Evolutionary conservation across 2,888 invertebrate genomes (phyloP).

Genomic region (Aphelenchoides bicaudatus): DNA sequence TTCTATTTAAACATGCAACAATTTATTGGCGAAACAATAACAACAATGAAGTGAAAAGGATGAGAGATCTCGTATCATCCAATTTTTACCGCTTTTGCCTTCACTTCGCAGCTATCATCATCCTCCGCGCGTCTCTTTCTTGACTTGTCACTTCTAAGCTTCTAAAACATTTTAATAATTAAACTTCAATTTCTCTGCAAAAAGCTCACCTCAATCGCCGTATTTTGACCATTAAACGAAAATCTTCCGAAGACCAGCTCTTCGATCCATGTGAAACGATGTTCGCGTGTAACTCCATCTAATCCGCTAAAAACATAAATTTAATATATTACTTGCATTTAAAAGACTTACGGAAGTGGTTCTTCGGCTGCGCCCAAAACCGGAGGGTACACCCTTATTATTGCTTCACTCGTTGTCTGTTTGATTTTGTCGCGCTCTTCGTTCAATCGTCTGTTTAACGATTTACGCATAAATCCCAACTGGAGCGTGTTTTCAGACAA

Average conservation of each 20-base stretch:
- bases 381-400: conserved; percentile 9
- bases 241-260: conserved; percentile 37
- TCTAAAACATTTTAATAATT: too few relatives aligned
- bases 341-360: conserved; percentile 7
- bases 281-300: conserved; percentile 29
- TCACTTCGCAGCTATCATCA: too few relatives aligned
- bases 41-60: too few relatives aligned
- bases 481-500: conserved; percentile 2
- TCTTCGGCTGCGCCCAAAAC: conserved; percentile 9
- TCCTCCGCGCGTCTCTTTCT: too few relatives aligned
- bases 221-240: conserved; percentile 37
- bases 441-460: conserved; percentile 10
- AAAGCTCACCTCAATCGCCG: conserved; percentile 33
- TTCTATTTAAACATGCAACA: too few relatives aligned
- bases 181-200: too few relatives aligned
- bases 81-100: too few relatives aligned
- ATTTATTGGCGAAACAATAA: too few relatives aligned
- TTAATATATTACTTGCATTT: not conserved
- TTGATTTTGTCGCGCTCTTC: conserved; percentile 7
- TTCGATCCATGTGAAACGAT: conserved; percentile 30
- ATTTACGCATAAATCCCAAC: conserved; percentile 14
- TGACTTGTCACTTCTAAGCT: too few relatives aligned
- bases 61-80: too few relatives aligned
- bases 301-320: conserved; percentile 25
- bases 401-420: not conserved